Percentiles rank a stretch among this genome's conserved stretches.
phyloP scores from a whole-genome alignment of 2,888 invertebrate genomes.

The Phymatocera aterrima region DNA sequence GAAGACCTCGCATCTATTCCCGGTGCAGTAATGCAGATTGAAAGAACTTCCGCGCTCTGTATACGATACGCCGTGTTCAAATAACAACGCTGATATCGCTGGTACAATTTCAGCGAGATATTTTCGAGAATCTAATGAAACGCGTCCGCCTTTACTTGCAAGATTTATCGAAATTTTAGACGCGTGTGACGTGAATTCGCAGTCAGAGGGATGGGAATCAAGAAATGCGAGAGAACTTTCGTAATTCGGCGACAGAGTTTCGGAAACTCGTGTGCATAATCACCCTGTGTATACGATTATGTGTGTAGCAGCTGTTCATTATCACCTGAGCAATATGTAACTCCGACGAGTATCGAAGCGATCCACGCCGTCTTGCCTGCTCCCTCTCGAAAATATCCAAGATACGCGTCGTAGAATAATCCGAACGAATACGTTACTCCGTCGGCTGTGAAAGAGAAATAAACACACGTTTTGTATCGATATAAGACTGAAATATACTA shows the following conservation, averaged over 20 bases:
- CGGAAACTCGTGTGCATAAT: background rate
- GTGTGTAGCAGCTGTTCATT: too few relatives aligned
- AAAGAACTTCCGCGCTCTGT: background rate
- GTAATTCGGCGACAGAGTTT: background rate
- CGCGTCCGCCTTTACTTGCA: background rate
- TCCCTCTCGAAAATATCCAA: constrained; percentile 89
- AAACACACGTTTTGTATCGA: background rate
- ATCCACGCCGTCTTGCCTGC: constrained; percentile 95
- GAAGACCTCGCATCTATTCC: background rate
- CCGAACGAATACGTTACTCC: constrained; percentile 99
- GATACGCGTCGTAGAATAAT: constrained; percentile 91
- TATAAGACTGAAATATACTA: background rate
- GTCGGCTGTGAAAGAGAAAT: constrained; percentile 83
- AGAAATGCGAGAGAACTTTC: too few relatives aligned
- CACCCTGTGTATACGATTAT: background rate
- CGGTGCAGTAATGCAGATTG: background rate
- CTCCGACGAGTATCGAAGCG: constrained; percentile 94
- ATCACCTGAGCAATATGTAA: constrained; percentile 95
- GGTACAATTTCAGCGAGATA: too few relatives aligned
- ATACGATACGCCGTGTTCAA: too few relatives aligned
- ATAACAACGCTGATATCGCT: too few relatives aligned
- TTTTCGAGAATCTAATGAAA: too few relatives aligned
- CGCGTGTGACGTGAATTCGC: background rate
- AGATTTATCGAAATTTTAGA: background rate
- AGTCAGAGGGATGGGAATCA: background rate